These are phyloP conservation scores for Pterophyllum scalare DNA, from an alignment of 2,113 vertebrate genomes.

Conservation along the genomic window DNA sequence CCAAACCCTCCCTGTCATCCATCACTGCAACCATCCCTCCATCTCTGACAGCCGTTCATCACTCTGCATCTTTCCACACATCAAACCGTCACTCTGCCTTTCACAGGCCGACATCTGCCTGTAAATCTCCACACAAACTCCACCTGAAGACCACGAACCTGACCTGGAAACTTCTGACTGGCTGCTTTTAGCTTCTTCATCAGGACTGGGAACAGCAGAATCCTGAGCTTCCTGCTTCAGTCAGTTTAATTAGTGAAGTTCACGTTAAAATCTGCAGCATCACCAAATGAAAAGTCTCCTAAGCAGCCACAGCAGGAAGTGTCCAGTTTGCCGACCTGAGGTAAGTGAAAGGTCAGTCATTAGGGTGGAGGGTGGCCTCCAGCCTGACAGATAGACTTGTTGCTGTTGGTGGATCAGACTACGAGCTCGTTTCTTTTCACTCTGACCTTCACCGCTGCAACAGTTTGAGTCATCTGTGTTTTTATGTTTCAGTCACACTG, in stretches of 20 bases:
- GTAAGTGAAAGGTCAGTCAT: neutral
- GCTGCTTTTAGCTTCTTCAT: neutral
- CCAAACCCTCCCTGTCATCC: neutral
- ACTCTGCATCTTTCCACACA: slow-evolving; percentile 7
- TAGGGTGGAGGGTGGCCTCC: neutral
- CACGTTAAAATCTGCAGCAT: neutral
- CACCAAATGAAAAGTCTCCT: neutral
- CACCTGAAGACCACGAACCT: neutral
- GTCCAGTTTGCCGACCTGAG: neutral
- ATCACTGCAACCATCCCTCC: neutral
- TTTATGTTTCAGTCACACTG: neutral
- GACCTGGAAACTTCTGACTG: neutral
- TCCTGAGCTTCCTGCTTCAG: neutral
- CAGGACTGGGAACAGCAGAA: neutral
- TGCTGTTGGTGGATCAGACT: neutral
- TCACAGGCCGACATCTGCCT: neutral
- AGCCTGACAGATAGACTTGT: neutral
- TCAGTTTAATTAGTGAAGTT: no score
- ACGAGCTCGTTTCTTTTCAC: neutral
- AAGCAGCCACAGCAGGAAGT: neutral
- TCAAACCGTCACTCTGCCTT: slow-evolving; percentile 29
- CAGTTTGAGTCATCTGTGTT: neutral
- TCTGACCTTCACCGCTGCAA: no score
- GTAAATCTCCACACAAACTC: slow-evolving; percentile 13
- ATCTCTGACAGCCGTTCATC: slow-evolving; percentile 22